Conservation (phyloP, 2,113 vertebrate genomes). For the Onychostruthus taczanowskii region DNA sequence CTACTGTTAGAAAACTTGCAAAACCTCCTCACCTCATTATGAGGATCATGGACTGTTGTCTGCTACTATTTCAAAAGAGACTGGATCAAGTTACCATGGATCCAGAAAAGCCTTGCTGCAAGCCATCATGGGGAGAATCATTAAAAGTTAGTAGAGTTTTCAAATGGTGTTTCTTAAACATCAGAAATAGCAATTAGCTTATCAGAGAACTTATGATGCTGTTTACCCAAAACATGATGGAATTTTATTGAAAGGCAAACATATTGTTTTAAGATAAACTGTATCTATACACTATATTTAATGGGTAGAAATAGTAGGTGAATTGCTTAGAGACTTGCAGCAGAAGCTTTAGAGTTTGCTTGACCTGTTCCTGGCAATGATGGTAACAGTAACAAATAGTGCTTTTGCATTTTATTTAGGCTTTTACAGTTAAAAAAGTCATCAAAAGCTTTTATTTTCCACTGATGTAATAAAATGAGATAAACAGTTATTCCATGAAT, state of each 20-base stretch:
- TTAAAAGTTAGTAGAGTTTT: constrained; percentile 70
- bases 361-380: background rate
- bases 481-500: background rate
- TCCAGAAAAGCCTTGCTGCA: constrained; percentile 77
- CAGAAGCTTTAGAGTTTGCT: background rate
- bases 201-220: background rate
- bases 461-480: background rate
- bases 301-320: background rate
- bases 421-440: background rate
- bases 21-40: constrained; percentile 81
- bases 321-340: background rate
- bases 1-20: constrained; percentile 79
- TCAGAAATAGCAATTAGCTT: background rate
- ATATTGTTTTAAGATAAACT: background rate
- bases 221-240: background rate
- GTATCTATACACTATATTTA: background rate
- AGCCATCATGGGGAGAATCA: constrained; percentile 78
- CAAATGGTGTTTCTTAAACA: background rate
- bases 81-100: constrained; percentile 75
- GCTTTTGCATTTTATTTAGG: background rate
- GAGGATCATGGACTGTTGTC: constrained; percentile 80
- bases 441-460: background rate
- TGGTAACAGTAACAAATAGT: background rate
- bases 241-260: background rate
- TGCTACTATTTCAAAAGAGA: constrained; percentile 77